Evolutionary conservation across 2,797 vertebrate genomes (phyloP).

Genomic region (Tokudaia tokunoshimensis): DNA sequence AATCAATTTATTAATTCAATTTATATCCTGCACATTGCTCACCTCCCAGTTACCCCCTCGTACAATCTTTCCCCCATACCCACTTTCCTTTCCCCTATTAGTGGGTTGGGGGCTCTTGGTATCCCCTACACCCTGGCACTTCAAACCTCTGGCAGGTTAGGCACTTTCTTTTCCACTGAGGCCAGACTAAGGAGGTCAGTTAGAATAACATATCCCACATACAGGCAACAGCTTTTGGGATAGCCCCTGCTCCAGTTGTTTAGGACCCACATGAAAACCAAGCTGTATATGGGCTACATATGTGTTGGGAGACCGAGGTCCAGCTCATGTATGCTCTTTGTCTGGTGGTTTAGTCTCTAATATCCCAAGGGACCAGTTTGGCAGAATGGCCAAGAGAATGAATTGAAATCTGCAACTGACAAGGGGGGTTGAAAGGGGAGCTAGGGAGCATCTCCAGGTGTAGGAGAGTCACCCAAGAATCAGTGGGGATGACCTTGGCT

Average conservation of each 20-base stretch:
- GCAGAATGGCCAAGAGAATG: neutral
- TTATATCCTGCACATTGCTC: neutral
- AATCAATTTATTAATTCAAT: neutral
- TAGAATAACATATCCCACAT: neutral
- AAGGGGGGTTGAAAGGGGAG: neutral
- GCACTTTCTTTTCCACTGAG: neutral
- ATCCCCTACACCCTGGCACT: neutral
- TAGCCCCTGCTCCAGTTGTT: neutral
- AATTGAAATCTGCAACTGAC: neutral
- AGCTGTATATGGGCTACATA: neutral
- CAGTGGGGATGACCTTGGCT: neutral
- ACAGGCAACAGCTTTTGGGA: neutral
- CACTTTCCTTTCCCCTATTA: neutral
- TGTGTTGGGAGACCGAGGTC: neutral
- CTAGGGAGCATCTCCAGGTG: neutral
- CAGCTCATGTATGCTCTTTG: neutral
- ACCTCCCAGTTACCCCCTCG: neutral
- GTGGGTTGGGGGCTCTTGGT: rapidly evolving
- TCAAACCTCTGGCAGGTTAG: neutral
- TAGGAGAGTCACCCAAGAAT: neutral
- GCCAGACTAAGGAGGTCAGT: neutral
- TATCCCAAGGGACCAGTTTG: neutral
- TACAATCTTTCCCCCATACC: neutral
- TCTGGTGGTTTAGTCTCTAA: neutral
- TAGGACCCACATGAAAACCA: neutral